A percentile compares a stretch with the other conserved stretches of the same genome.
phyloP scores from a whole-genome alignment of 2,797 vertebrate species.

The Gobionotothen gibberifrons region DNA sequence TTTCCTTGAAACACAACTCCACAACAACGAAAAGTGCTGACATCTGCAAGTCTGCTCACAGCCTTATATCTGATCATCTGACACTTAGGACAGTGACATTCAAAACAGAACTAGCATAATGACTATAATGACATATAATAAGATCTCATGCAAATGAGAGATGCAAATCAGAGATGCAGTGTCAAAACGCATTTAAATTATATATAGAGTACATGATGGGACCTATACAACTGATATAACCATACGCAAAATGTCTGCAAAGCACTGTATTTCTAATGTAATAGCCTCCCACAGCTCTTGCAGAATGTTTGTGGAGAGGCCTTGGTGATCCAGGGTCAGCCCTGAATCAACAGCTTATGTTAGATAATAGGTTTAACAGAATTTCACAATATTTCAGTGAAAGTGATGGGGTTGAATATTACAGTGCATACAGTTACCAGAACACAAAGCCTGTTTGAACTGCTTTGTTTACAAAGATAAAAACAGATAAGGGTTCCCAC shows the following conservation, averaged over 20 bases:
- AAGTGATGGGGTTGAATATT: constrained; percentile 50
- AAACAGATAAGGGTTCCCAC: constrained; percentile 53
- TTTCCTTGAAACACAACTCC: constrained; percentile 49
- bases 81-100: constrained; percentile 25
- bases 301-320: constrained; percentile 56
- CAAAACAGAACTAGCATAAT: constrained; percentile 14
- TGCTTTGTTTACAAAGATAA: constrained; percentile 69
- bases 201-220: background rate
- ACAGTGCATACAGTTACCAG: constrained; percentile 44
- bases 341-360: constrained; percentile 68
- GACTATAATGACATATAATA: constrained; percentile 8
- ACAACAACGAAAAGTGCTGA: constrained; percentile 65
- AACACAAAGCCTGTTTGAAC: constrained; percentile 62
- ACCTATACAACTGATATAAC: constrained; percentile 21
- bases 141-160: background rate
- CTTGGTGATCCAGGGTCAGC: constrained; percentile 60
- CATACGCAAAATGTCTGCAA: constrained; percentile 16
- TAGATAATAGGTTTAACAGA: constrained; percentile 67
- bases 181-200: background rate
- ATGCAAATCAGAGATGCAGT: background rate
- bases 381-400: constrained; percentile 58
- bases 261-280: constrained; percentile 20
- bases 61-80: constrained; percentile 35
- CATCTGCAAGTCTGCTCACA: constrained; percentile 34
- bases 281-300: constrained; percentile 16